Evolutionary conservation across 1,140 invertebrate genomes (phyloP), one percentile per base, ranked within the genome.

Genomic region (Drosophila fuyamai): DNA sequence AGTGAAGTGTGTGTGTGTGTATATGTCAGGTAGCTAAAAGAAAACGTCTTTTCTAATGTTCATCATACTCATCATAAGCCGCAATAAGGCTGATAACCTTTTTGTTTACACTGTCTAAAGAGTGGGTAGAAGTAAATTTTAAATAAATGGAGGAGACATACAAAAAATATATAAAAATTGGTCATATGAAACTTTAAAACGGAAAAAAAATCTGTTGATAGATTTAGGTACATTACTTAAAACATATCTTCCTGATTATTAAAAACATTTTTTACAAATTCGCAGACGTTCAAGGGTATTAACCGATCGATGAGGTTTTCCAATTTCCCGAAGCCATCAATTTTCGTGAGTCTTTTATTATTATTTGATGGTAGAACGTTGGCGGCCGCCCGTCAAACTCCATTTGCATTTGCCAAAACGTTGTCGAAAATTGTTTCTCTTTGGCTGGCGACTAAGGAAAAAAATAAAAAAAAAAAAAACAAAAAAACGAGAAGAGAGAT

Each of bases 381-480:
- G 71, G 55, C 58, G 53, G 62, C 73, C 47, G 55, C 48, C 80
- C 76, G 83, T 86, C 83, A 88, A 88, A 83, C 79, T 83, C 76
- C 63, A 88, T 88, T 88, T 89, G 84, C 83, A 88, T 88, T 89
- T 83, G 83, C 63, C 72, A 88, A 88, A 88, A 78, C 80, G 61
- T 76, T 85, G 77, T 77, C 55, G 50, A 77, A 86, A 86, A 86
- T 86, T 79, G 83, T 86, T 86, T 81, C 70, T 72, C 59, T 43
- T 55, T 8, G 38, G 23, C 47, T 6, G 23, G 43, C 27, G 35
- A 48, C 36, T 40, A 35, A 53, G 7, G 8, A 18, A 27, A 32
- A 56, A 18, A 51, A 27, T 23, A 35, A n/a, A 32, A 18, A 51
- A 27, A 32, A 35, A n/a, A 32, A 61, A 47, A 44, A 18, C 29